Evolutionary conservation across 2,113 vertebrate genomes (phyloP).

Genomic region (Aptenodytes patagonicus): DNA sequence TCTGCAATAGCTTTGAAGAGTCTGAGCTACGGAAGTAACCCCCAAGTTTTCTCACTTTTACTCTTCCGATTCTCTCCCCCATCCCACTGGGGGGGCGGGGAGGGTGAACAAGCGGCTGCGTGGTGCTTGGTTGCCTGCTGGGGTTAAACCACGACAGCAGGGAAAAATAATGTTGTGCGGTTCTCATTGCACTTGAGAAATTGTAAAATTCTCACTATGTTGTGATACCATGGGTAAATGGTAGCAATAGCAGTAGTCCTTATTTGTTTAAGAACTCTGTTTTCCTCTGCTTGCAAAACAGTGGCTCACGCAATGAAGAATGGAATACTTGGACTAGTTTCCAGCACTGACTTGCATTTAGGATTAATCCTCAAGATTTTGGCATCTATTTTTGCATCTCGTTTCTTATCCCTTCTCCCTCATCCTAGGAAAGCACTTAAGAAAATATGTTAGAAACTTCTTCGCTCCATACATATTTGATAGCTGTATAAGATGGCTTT

Average conservation of each 20-base stretch:
- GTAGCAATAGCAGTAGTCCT: not conserved
- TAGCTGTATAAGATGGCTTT: not conserved
- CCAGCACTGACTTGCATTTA: not conserved
- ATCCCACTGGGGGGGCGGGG: no score
- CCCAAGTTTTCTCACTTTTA: no score
- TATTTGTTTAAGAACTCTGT: not conserved
- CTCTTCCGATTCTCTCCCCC: no score
- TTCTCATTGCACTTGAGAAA: not conserved
- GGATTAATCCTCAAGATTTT: not conserved
- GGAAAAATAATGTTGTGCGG: not conserved
- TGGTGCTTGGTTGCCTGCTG: no score
- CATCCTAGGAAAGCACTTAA: not conserved
- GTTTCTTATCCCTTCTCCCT: not conserved
- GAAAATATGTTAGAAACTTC: not conserved
- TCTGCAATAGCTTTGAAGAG: not conserved
- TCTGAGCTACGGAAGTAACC: not conserved
- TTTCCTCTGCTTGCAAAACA: not conserved
- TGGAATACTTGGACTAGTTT: not conserved
- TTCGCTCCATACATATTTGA: rapidly evolving
- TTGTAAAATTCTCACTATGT: no score
- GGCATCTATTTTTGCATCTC: not conserved
- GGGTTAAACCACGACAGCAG: not conserved
- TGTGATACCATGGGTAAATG: not conserved
- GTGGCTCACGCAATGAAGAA: not conserved
- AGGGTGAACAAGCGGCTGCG: no score